Evolutionary conservation across 1,140 invertebrate species (phyloP).

Genomic region (Drosophila auraria): DNA sequence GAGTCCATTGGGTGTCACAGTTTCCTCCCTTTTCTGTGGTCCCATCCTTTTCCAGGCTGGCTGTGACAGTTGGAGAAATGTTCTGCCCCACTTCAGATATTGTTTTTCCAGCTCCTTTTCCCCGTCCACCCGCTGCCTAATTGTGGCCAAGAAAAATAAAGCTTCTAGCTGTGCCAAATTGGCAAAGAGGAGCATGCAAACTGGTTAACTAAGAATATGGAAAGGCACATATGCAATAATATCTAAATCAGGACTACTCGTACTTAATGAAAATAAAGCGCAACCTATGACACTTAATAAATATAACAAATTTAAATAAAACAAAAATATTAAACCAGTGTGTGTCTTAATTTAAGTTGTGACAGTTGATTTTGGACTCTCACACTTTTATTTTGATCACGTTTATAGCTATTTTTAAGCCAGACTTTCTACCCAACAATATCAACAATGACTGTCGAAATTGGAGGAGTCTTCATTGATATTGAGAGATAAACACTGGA

Average conservation of each 20-base stretch:
- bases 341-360: no score
- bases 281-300: neutral
- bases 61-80: slow-evolving; percentile 71
- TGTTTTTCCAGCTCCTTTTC: slow-evolving; percentile 11
- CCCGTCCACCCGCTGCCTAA: slow-evolving; percentile 35
- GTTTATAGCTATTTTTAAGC: slow-evolving; percentile 1
- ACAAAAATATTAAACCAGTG: no score
- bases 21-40: slow-evolving; percentile 16
- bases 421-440: neutral
- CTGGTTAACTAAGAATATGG: slow-evolving; percentile 12
- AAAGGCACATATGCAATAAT: slow-evolving; percentile 12
- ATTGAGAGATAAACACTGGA: neutral
- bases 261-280: neutral
- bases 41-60: slow-evolving; percentile 1
- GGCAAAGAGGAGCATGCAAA: slow-evolving; percentile 18
- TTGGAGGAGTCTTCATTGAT: neutral
- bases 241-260: slow-evolving; percentile 9
- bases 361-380: neutral
- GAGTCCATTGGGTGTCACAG: slow-evolving; percentile 45
- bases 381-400: neutral
- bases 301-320: no score
- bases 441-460: slow-evolving; percentile 21
- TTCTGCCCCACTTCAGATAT: slow-evolving; percentile 19
- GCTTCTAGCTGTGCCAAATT: slow-evolving; percentile 36
- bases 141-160: slow-evolving; percentile 53